Conservation (phyloP, 2,888 invertebrate genomes). For the Conistra vaccinii region DNA sequence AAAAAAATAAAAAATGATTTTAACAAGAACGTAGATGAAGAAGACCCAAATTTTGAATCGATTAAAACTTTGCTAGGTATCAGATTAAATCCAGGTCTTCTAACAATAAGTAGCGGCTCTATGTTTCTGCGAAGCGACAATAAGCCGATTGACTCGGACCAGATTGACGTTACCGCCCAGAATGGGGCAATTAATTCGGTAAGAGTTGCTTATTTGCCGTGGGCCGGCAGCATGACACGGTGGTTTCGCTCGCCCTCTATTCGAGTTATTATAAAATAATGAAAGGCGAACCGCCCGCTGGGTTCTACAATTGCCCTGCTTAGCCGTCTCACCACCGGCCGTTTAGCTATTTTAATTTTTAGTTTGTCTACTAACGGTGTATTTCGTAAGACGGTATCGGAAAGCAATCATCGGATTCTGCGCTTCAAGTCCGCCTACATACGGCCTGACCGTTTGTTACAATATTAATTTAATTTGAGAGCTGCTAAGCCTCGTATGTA, state of each 20-base stretch:
- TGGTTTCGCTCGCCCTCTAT: slow-evolving; percentile 85
- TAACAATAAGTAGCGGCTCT: slow-evolving; percentile 50
- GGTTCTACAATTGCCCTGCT: slow-evolving; percentile 89
- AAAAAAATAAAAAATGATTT: background rate
- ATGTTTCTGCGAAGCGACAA: slow-evolving; percentile 75
- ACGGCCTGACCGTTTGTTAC: slow-evolving; percentile 66
- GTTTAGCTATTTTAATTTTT: slow-evolving; percentile 91
- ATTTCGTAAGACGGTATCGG: slow-evolving; percentile 85
- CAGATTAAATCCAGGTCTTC: slow-evolving; percentile 10
- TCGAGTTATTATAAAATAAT: slow-evolving; percentile 90
- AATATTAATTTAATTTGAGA: slow-evolving; percentile 75
- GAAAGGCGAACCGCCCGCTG: slow-evolving; percentile 89
- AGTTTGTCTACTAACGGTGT: slow-evolving; percentile 89
- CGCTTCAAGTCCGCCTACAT: slow-evolving; percentile 80
- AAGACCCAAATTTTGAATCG: background rate
- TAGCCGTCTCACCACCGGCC: slow-evolving; percentile 86
- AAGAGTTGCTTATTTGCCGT: slow-evolving; percentile 84
- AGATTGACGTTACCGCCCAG: slow-evolving; percentile 88
- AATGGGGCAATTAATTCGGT: slow-evolving; percentile 88
- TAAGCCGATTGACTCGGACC: slow-evolving; percentile 70
- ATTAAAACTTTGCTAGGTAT: background rate
- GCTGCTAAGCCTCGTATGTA: slow-evolving; percentile 57
- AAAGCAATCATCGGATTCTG: slow-evolving; percentile 74
- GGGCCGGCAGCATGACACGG: slow-evolving; percentile 85
- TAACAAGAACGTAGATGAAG: background rate